Percentiles rank a stretch among this genome's conserved stretches.
Evolutionary conservation across 2,113 vertebrate species (phyloP).

Genomic region (Paraplagusia blochii): DNA sequence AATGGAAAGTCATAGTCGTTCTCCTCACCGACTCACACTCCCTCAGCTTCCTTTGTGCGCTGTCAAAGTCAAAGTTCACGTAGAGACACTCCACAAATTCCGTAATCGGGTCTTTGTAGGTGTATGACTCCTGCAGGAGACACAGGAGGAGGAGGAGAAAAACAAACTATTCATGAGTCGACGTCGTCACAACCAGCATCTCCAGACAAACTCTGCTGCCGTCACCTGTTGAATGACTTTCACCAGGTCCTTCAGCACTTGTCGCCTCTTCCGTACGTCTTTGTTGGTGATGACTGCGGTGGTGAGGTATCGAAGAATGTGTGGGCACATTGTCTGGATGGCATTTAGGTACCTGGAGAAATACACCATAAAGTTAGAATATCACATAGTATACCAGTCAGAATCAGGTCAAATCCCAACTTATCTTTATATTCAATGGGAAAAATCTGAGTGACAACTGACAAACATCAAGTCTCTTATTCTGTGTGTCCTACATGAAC

Average conservation of each 20-base stretch:
- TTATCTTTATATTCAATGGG: background rate
- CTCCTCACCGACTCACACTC: slow-evolving; percentile 92
- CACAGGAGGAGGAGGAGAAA: no score
- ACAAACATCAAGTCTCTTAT: background rate
- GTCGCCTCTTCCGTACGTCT: slow-evolving; percentile 92
- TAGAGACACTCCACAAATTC: slow-evolving; percentile 97
- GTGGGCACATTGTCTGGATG: slow-evolving; percentile 97
- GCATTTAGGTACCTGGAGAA: slow-evolving; percentile 88
- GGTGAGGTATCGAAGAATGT: slow-evolving; percentile 95
- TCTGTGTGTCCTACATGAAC: background rate
- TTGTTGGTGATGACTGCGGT: slow-evolving; percentile 98
- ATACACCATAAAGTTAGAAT: background rate
- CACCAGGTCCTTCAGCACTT: slow-evolving; percentile 93
- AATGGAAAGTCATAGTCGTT: background rate
- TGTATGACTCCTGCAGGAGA: slow-evolving; percentile 64
- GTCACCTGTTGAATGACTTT: slow-evolving; percentile 97
- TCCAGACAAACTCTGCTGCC: background rate
- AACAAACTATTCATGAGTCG: background rate
- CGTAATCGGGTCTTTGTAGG: slow-evolving; percentile 94
- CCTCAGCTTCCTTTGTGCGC: slow-evolving; percentile 92
- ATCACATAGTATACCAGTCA: no score
- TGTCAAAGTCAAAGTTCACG: slow-evolving; percentile 97
- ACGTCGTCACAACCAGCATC: background rate
- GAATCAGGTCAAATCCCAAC: background rate
- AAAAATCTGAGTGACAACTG: background rate